Percentiles rank a stretch among this genome's conserved stretches.
Conservation (phyloP, 2,888 invertebrate species). For the Brenthis ino region DNA sequence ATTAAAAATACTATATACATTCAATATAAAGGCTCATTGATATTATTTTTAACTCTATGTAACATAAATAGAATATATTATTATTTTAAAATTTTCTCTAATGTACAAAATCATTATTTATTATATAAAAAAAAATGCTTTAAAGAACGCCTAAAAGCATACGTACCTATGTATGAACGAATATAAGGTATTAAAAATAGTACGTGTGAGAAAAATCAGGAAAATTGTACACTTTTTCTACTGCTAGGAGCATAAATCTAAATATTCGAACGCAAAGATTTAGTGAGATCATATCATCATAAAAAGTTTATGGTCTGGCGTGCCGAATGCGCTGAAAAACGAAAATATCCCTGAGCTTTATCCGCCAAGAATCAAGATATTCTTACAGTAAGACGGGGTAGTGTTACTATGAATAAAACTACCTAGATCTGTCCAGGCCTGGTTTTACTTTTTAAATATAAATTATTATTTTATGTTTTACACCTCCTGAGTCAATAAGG, state of each 20-base stretch:
- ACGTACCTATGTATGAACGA: neutral
- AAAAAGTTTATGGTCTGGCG: constrained; percentile 66
- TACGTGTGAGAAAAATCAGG: neutral
- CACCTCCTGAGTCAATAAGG: neutral
- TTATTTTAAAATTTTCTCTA: too few species aligned
- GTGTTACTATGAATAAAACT: constrained; percentile 34
- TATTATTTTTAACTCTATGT: too few species aligned
- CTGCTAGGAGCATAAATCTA: constrained; percentile 25
- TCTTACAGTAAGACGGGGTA: constrained; percentile 1
- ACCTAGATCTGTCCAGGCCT: constrained; percentile 15
- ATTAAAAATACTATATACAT: too few species aligned
- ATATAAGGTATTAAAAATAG: neutral
- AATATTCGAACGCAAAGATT: constrained; percentile 43
- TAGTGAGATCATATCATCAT: constrained; percentile 60
- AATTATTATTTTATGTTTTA: neutral
- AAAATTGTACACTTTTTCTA: neutral
- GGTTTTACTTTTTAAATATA: constrained; percentile 2
- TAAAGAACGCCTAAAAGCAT: neutral
- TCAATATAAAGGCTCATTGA: too few species aligned
- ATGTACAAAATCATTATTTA: too few species aligned
- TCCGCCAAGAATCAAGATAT: constrained; percentile 24
- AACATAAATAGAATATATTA: too few species aligned
- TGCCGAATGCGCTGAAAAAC: constrained; percentile 58
- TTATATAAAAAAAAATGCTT: too few species aligned
- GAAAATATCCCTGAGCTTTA: constrained; percentile 55